These are phyloP conservation scores for Benitochromis conjunctus DNA, from an alignment of 2,113 vertebrate species.

Conservation along the genomic window DNA sequence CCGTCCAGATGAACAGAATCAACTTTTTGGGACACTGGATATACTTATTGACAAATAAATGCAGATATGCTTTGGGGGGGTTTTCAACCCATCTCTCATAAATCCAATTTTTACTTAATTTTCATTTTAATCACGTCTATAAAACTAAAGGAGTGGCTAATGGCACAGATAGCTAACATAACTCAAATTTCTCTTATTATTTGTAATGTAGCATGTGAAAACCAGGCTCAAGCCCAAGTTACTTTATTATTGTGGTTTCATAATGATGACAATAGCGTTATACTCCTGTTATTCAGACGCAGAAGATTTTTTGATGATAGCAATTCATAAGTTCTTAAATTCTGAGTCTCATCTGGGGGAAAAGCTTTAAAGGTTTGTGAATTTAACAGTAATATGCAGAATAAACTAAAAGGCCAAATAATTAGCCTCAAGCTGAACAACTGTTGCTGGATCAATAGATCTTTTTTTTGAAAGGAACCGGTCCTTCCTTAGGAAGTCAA, in stretches of 20 bases:
- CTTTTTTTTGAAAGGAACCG: background rate
- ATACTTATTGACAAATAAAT: rapidly evolving
- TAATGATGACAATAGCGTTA: background rate
- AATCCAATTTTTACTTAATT: background rate
- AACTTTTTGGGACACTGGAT: too few species aligned
- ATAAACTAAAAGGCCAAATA: background rate
- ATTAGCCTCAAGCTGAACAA: background rate
- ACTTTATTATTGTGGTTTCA: background rate
- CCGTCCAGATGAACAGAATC: too few species aligned
- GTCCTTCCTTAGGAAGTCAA: background rate
- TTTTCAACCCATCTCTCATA: too few species aligned
- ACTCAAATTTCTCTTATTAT: too few species aligned
- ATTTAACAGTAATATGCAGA: background rate
- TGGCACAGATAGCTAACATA: background rate
- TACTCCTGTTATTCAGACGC: background rate
- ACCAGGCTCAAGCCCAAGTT: background rate
- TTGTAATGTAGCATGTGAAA: background rate
- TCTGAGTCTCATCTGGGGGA: background rate
- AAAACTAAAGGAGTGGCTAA: background rate
- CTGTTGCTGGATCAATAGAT: background rate
- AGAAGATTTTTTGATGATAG: background rate
- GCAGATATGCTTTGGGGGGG: background rate
- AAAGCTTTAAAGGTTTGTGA: background rate
- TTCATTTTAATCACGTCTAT: background rate
- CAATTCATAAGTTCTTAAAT: background rate